Conservation (phyloP, 2,797 vertebrate genomes). For the Megalops cyprinoides region DNA sequence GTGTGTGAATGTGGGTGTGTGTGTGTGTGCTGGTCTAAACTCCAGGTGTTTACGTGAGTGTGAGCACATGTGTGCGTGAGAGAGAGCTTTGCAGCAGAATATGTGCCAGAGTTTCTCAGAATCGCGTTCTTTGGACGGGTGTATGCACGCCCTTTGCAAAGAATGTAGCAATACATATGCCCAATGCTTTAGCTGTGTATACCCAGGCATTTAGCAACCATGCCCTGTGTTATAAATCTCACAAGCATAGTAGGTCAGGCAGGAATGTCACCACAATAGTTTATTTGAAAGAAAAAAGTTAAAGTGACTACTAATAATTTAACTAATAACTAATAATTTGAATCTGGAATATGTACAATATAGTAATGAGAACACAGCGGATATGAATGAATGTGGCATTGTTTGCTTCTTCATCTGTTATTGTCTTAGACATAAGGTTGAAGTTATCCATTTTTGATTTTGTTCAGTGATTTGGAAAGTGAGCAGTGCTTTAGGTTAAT, state of each 20-base stretch:
- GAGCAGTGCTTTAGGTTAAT: too few relatives aligned
- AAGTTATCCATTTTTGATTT: not conserved
- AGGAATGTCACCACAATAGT: too few relatives aligned
- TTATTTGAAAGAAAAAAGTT: too few relatives aligned
- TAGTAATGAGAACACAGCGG: not conserved
- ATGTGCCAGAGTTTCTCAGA: too few relatives aligned
- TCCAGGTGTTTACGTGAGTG: not conserved
- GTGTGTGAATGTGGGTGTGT: not conserved
- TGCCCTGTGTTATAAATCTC: too few relatives aligned
- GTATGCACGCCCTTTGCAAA: not conserved
- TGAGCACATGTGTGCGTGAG: too few relatives aligned
- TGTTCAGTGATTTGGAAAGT: too few relatives aligned
- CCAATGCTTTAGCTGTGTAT: not conserved
- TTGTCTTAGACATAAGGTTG: not conserved
- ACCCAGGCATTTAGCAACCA: not conserved
- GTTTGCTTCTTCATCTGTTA: not conserved
- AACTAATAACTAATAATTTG: too few relatives aligned
- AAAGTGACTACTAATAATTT: too few relatives aligned
- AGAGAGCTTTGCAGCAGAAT: too few relatives aligned
- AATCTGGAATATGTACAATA: not conserved
- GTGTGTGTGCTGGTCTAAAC: too few relatives aligned
- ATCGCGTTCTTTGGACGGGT: not conserved
- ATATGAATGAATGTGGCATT: not conserved
- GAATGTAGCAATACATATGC: not conserved
- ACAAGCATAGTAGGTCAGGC: too few relatives aligned